These are phyloP conservation scores for Scyliorhinus canicula DNA, from an alignment of 2,797 vertebrate species.

Conservation along the genomic window DNA sequence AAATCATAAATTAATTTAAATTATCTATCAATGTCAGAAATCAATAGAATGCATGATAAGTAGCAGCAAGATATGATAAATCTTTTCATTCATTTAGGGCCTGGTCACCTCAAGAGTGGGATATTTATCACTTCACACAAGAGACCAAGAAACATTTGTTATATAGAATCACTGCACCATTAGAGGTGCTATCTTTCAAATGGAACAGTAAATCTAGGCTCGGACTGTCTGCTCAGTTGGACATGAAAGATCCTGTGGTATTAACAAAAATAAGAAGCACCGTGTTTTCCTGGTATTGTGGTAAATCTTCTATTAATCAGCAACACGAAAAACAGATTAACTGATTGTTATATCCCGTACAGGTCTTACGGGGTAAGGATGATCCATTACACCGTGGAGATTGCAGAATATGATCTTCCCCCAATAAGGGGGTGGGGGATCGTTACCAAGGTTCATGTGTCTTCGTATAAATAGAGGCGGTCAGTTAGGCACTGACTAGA, in stretches of 20 bases:
- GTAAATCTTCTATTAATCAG: not conserved
- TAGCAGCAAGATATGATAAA: not conserved
- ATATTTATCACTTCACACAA: not conserved
- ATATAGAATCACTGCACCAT: not conserved
- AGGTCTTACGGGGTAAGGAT: too few species aligned
- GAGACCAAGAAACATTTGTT: not conserved
- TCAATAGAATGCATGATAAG: not conserved
- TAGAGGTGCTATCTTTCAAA: not conserved
- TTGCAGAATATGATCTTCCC: too few species aligned
- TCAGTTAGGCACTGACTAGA: too few species aligned
- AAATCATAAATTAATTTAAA: slow-evolving; percentile 18
- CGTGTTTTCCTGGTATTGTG: not conserved
- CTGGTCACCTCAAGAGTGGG: not conserved
- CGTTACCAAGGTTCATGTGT: too few species aligned
- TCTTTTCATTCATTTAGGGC: not conserved
- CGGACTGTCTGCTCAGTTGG: not conserved
- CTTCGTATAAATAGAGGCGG: too few species aligned
- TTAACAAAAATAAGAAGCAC: not conserved
- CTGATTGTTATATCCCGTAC: too few species aligned
- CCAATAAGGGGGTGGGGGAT: too few species aligned
- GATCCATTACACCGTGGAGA: too few species aligned
- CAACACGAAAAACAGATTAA: not conserved
- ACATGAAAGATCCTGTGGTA: not conserved
- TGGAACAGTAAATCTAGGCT: not conserved
- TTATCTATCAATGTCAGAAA: not conserved